Conservation (phyloP, 2,888 invertebrate genomes). For the Aromia moschata region DNA sequence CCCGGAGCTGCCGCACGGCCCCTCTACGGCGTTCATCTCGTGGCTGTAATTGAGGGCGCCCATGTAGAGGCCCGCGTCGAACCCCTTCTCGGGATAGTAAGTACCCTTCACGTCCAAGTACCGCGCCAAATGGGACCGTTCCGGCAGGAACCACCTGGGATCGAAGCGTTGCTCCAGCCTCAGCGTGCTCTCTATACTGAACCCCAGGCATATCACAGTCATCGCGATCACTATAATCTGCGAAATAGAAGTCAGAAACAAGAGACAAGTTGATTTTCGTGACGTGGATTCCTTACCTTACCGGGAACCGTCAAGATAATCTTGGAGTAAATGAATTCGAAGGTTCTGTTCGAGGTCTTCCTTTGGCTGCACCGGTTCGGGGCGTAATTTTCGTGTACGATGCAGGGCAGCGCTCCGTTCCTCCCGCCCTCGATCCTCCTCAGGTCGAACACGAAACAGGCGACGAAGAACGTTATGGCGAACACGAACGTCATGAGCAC, state of each 20-base stretch:
- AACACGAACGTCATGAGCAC: slow-evolving; percentile 79
- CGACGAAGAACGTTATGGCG: slow-evolving; percentile 84
- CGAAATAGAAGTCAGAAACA: no score
- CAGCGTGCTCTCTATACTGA: slow-evolving; percentile 71
- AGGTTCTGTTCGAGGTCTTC: slow-evolving; percentile 67
- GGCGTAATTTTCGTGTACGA: slow-evolving; percentile 66
- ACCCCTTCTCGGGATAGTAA: slow-evolving; percentile 74
- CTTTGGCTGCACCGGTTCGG: slow-evolving; percentile 67
- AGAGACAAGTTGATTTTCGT: no score
- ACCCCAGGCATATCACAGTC: slow-evolving; percentile 69
- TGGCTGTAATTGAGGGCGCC: slow-evolving; percentile 72
- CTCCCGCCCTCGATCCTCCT: slow-evolving; percentile 69
- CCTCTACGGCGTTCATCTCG: slow-evolving; percentile 69
- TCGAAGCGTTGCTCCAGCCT: slow-evolving; percentile 81
- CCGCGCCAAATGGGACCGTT: slow-evolving; percentile 70
- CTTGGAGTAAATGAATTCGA: slow-evolving; percentile 71
- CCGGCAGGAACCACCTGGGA: slow-evolving; percentile 81
- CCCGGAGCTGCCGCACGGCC: slow-evolving; percentile 66
- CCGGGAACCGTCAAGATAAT: slow-evolving; percentile 73
- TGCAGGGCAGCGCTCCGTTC: slow-evolving; percentile 75
- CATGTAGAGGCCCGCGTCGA: slow-evolving; percentile 72
- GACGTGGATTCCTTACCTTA: slow-evolving; percentile 64
- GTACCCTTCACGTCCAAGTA: slow-evolving; percentile 67
- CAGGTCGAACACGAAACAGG: slow-evolving; percentile 78
- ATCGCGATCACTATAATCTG: slow-evolving; percentile 68